Percentiles rank a stretch among this genome's conserved stretches.
These are phyloP conservation scores for Pandemis heparana DNA, from an alignment of 2,888 invertebrate species.

Conservation along the genomic window DNA sequence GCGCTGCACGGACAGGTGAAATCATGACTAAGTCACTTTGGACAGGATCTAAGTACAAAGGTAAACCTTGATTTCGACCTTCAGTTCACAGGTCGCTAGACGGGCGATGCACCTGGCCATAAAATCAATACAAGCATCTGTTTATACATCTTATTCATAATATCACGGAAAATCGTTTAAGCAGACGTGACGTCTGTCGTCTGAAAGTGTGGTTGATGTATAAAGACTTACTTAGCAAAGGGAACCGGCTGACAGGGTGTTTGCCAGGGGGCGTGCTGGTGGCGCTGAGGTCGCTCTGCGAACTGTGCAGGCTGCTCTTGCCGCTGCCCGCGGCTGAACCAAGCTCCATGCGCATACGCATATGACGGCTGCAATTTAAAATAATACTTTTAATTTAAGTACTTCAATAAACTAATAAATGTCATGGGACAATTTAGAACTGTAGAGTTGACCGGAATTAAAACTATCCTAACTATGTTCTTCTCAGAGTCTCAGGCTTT, in stretches of 20 bases:
- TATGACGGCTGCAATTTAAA: constrained; percentile 71
- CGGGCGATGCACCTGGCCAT: neutral
- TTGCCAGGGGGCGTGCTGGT: constrained; percentile 84
- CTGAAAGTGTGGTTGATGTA: too few relatives aligned
- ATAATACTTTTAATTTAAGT: neutral
- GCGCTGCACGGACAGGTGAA: neutral
- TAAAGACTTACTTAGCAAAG: constrained; percentile 57
- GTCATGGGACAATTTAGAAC: too few relatives aligned
- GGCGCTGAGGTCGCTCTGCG: constrained; percentile 89
- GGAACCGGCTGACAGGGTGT: constrained; percentile 80
- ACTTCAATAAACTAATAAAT: too few relatives aligned
- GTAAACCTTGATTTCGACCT: neutral
- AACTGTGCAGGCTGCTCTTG: constrained; percentile 87
- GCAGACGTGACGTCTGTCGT: too few relatives aligned
- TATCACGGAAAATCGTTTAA: too few relatives aligned
- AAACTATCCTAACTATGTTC: too few relatives aligned
- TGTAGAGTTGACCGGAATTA: too few relatives aligned
- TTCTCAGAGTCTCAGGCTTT: too few relatives aligned
- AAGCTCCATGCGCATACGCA: constrained; percentile 84
- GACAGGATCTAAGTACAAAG: neutral
- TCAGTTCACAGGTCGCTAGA: neutral
- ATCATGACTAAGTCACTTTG: neutral
- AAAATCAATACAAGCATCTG: neutral
- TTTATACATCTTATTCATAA: neutral
- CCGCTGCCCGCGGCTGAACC: constrained; percentile 84